These are phyloP conservation scores for Globodera rostochiensis DNA, from an alignment of 1,140 invertebrate genomes.

Conservation along the genomic window DNA sequence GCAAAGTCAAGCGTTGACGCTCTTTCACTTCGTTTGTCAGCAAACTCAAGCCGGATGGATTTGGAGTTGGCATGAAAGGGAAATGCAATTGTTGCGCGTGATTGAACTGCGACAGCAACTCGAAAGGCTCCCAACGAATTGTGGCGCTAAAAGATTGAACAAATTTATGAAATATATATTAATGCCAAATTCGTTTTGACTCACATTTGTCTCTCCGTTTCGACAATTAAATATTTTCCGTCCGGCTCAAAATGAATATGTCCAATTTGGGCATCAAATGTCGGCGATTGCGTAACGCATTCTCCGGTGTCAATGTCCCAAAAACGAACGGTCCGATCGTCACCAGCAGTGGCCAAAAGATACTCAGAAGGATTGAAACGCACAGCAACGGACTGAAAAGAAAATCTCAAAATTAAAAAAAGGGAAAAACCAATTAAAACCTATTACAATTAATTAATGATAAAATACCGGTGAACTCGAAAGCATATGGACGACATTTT, in stretches of 20 bases:
- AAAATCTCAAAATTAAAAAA: not conserved
- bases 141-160: not conserved
- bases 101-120: constrained; percentile 37
- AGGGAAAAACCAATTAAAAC: too few relatives aligned
- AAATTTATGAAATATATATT: constrained; percentile 9
- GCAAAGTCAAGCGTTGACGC: not conserved
- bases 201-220: constrained; percentile 26
- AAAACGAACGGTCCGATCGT: constrained; percentile 44
- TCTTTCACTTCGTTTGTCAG: not conserved
- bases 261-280: constrained; percentile 29
- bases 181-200: not conserved
- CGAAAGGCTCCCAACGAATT: constrained; percentile 45
- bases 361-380: constrained; percentile 45
- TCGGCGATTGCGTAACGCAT: constrained; percentile 43
- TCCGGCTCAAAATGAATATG: constrained; percentile 35
- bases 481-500: constrained; percentile 35
- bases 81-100: constrained; percentile 13
- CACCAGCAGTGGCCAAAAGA: constrained; percentile 37
- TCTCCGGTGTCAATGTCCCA: constrained; percentile 48
- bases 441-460: not conserved
- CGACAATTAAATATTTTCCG: constrained; percentile 35
- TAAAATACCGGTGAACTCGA: constrained; percentile 32
- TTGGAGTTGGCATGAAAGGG: not conserved
- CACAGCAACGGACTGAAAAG: constrained; percentile 30
- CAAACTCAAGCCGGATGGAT: not conserved